Evolutionary conservation across 2,888 invertebrate species (phyloP).

Genomic region (Sicus ferrugineus): DNA sequence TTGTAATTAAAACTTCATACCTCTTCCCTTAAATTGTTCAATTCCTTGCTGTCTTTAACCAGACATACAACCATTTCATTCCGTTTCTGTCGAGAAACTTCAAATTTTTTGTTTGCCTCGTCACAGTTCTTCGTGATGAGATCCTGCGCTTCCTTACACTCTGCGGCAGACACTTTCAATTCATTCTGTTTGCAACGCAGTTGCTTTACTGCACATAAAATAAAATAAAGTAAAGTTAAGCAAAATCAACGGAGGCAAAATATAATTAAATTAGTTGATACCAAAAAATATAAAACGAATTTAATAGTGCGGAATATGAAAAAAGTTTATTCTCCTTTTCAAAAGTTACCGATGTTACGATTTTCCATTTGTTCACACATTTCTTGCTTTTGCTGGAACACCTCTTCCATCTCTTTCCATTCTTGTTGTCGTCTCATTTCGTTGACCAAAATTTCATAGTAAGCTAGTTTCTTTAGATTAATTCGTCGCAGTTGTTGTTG

Average conservation of each 20-base stretch:
- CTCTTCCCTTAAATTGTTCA: not conserved
- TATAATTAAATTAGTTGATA: not conserved
- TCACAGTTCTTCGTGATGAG: not conserved
- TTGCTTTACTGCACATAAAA: conserved; percentile 15
- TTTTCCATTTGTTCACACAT: conserved; percentile 15
- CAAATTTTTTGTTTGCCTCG: not conserved
- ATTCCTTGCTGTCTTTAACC: not conserved
- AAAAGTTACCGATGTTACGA: conserved; percentile 8
- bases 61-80: conserved; percentile 8
- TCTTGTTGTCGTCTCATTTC: conserved; percentile 21
- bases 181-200: conserved; percentile 1
- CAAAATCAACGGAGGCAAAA: not conserved
- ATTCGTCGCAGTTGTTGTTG: not conserved
- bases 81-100: not conserved
- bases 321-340: not conserved
- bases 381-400: not conserved
- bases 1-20: not conserved
- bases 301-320: not conserved
- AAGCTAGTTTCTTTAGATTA: conserved; percentile 12
- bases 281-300: not conserved
- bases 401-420: conserved; percentile 13
- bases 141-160: not conserved
- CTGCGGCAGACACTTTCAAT: not conserved
- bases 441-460: conserved; percentile 17
- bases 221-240: not conserved